Conservation (phyloP, 2,797 vertebrate genomes). For the Danio jaintianensis region DNA sequence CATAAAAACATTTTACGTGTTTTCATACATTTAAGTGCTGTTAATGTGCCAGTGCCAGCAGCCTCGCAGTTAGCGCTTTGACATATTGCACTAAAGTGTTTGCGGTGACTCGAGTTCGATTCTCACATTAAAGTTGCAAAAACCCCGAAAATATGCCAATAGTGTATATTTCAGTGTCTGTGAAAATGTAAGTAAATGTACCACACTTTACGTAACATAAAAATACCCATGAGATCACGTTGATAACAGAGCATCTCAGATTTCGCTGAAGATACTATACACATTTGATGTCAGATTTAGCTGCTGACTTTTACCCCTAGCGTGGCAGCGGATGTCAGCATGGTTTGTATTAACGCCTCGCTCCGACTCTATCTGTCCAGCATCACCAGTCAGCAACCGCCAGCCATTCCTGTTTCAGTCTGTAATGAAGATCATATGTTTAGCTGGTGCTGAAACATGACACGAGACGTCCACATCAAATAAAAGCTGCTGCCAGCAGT, state of each 20-base stretch:
- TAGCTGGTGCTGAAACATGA: constrained; percentile 77
- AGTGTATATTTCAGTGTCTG: too few species aligned
- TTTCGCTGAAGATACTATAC: constrained; percentile 22
- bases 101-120: too few species aligned
- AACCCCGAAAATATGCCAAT: too few species aligned
- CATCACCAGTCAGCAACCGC: constrained; percentile 75
- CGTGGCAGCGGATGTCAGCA: constrained; percentile 39
- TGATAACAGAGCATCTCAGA: constrained; percentile 22
- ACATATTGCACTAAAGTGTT: too few species aligned
- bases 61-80: too few species aligned
- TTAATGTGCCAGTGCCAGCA: too few species aligned
- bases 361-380: constrained; percentile 62
- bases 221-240: constrained; percentile 7
- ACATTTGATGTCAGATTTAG: constrained; percentile 41
- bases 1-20: too few species aligned
- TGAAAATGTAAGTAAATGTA: too few species aligned
- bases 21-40: too few species aligned
- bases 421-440: constrained; percentile 85
- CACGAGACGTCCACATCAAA: constrained; percentile 80
- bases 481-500: constrained; percentile 79
- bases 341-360: constrained; percentile 58
- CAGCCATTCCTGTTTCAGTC: constrained; percentile 72
- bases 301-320: constrained; percentile 37
- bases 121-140: too few species aligned
- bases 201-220: background rate